Percentiles rank a stretch among this genome's conserved stretches.
Evolutionary conservation across 2,113 vertebrate genomes (phyloP).

Genomic region (Gymnocephalus cernua): DNA sequence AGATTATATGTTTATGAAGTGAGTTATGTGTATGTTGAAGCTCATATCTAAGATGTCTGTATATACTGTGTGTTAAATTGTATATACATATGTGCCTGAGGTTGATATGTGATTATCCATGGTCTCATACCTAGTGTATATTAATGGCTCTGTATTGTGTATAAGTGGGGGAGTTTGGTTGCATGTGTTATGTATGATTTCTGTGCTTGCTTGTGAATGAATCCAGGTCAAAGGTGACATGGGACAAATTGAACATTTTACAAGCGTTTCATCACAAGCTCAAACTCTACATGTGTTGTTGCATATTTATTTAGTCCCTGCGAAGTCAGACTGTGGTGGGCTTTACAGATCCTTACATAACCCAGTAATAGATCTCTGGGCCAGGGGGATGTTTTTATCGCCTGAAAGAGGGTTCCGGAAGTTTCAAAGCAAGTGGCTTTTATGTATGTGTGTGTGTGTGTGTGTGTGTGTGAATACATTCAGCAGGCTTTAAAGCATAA

Average conservation of each 20-base stretch:
- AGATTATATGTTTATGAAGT: not conserved
- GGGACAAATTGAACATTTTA: not conserved
- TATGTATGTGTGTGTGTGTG: conserved; percentile 1
- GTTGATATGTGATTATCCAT: conserved; percentile 22
- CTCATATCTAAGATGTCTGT: conserved; percentile 24
- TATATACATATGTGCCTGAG: conserved; percentile 7
- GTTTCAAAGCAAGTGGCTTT: conserved; percentile 22
- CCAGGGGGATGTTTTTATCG: conserved; percentile 62
- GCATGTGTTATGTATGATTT: conserved; percentile 11
- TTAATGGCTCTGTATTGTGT: not conserved
- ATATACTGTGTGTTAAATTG: conserved; percentile 9
- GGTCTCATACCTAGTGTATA: conserved; percentile 11
- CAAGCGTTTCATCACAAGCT: conserved; percentile 14
- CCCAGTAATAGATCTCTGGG: conserved; percentile 68
- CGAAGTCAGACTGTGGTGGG: conserved; percentile 56
- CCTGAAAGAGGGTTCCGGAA: conserved; percentile 52
- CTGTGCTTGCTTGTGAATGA: conserved; percentile 2
- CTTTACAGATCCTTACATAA: conserved; percentile 74
- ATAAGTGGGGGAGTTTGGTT: not conserved
- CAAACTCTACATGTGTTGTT: not conserved
- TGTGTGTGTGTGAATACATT: conserved; percentile 16
- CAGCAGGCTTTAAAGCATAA: conserved; percentile 23
- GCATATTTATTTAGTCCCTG: conserved; percentile 63
- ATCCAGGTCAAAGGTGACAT: not conserved
- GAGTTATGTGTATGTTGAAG: not conserved